Conservation (phyloP, 2,113 vertebrate species). For the Tachuris rubrigastra region DNA sequence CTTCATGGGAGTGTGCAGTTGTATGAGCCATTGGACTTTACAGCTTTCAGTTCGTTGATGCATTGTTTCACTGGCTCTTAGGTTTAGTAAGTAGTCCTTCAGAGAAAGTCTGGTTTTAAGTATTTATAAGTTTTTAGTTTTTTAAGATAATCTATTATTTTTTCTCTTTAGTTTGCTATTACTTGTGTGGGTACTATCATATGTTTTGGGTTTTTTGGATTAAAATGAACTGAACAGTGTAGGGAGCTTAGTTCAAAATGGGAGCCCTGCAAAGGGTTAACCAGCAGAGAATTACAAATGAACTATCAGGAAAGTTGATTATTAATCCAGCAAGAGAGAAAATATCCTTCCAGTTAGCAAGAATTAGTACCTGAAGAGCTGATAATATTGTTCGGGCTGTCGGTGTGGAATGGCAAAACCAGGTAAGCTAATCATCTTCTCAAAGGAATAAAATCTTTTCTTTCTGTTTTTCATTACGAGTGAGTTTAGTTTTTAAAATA, state of each 20-base stretch:
- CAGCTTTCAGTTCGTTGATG: slow-evolving; percentile 10
- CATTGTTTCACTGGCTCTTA: slow-evolving; percentile 16
- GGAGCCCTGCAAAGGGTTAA: slow-evolving; percentile 87
- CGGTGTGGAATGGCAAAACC: slow-evolving; percentile 78
- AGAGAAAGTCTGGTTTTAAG: not conserved
- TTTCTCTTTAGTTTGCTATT: not conserved
- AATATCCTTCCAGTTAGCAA: slow-evolving; percentile 83
- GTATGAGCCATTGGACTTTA: slow-evolving; percentile 11
- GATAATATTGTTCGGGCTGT: slow-evolving; percentile 79
- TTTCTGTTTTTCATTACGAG: not conserved
- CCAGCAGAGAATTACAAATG: slow-evolving; percentile 97
- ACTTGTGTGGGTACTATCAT: not conserved
- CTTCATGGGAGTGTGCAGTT: not conserved
- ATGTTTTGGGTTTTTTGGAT: not conserved
- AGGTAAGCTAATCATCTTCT: slow-evolving; percentile 78
- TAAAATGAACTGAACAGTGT: not conserved
- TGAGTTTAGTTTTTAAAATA: not conserved
- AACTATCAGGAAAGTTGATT: slow-evolving; percentile 95
- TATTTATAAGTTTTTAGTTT: not conserved
- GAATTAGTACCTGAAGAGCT: slow-evolving; percentile 81
- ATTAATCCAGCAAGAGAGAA: slow-evolving; percentile 89
- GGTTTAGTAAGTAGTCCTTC: not conserved
- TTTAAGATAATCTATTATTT: not conserved
- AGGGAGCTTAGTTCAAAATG: slow-evolving; percentile 17
- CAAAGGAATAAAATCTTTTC: slow-evolving; percentile 4